These are phyloP conservation scores for Microctenopoma stevenorrisi DNA, from an alignment of 2,797 vertebrate genomes.

Conservation along the genomic window DNA sequence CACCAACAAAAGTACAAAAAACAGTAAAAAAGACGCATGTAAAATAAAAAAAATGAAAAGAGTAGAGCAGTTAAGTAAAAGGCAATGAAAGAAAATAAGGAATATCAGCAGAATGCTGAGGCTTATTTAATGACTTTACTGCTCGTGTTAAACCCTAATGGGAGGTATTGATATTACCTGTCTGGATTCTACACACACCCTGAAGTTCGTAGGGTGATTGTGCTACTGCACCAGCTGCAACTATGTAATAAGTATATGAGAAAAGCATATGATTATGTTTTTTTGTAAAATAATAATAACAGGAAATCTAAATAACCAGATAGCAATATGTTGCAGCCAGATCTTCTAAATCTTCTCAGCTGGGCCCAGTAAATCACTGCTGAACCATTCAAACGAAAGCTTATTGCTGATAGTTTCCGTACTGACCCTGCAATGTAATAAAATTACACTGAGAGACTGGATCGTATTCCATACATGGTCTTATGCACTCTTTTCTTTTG, in stretches of 20 bases:
- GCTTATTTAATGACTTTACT: constrained; percentile 19
- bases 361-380: constrained; percentile 15
- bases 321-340: constrained; percentile 41
- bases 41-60: constrained; percentile 20
- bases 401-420: constrained; percentile 97
- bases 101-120: constrained; percentile 16
- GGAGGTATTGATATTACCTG: constrained; percentile 11
- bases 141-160: constrained; percentile 9
- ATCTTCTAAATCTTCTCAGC: constrained; percentile 43
- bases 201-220: neutral
- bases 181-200: constrained; percentile 11
- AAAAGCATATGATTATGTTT: constrained; percentile 28
- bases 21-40: constrained; percentile 3
- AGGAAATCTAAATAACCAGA: constrained; percentile 38
- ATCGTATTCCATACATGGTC: neutral
- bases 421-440: constrained; percentile 88
- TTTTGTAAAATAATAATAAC: constrained; percentile 24
- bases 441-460: neutral
- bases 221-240: neutral
- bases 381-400: constrained; percentile 16
- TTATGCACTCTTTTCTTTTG: neutral
- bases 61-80: constrained; percentile 6
- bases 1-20: constrained; percentile 7
- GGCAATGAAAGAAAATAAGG: constrained; percentile 1
- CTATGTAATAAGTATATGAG: neutral